These are phyloP conservation scores for Laupala kohalensis DNA, from an alignment of 1,140 invertebrate genomes.

Conservation along the genomic window DNA sequence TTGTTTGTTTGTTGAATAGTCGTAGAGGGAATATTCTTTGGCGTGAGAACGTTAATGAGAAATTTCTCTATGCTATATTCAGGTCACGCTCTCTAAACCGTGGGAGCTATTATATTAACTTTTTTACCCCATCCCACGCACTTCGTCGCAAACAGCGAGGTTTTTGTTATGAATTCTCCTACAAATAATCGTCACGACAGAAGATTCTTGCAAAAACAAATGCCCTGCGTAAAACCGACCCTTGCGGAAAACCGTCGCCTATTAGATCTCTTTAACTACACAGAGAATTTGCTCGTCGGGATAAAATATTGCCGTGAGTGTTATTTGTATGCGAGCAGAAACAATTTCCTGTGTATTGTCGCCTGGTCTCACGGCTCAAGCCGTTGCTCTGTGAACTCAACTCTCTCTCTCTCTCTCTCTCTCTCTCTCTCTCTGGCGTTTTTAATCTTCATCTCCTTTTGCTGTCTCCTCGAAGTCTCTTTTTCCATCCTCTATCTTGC, in stretches of 20 bases:
- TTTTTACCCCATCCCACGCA: not conserved
- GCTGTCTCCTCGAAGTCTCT: not conserved
- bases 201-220: not conserved
- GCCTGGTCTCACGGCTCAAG: not conserved
- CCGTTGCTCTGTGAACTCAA: not conserved
- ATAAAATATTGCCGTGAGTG: not conserved
- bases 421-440: not conserved
- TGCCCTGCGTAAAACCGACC: too few species aligned
- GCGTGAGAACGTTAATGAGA: too few species aligned
- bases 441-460: not conserved
- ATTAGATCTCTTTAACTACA: not conserved
- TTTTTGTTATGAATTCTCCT: not conserved
- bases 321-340: not conserved
- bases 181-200: not conserved
- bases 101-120: not conserved
- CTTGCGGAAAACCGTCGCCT: not conserved
- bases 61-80: too few species aligned
- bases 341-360: not conserved
- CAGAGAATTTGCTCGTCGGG: not conserved
- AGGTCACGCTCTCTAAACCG: too few species aligned
- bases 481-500: not conserved
- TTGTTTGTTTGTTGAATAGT: too few species aligned
- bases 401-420: not conserved
- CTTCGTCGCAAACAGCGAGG: not conserved
- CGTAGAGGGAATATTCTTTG: too few species aligned